These are phyloP conservation scores for Tanypteryx hageni DNA, from an alignment of 2,888 invertebrate genomes.

Conservation along the genomic window DNA sequence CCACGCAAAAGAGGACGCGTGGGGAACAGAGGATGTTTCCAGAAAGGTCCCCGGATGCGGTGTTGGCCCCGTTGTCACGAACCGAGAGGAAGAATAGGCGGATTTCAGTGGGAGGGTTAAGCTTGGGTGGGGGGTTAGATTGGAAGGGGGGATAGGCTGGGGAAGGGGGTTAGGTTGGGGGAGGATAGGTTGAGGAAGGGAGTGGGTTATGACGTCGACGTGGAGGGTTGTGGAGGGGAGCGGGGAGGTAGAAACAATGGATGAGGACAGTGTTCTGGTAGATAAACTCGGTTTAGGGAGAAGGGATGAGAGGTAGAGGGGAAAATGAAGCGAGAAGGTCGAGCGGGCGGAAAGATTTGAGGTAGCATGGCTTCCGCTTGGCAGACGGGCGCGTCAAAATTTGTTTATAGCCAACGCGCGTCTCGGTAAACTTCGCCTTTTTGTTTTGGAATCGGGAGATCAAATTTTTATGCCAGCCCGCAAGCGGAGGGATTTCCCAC, in stretches of 20 bases:
- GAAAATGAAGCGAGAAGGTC: too few relatives aligned
- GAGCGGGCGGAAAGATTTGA: not conserved
- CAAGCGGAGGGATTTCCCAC: too few relatives aligned
- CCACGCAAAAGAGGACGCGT: not conserved
- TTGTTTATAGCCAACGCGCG: not conserved
- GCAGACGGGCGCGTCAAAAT: not conserved
- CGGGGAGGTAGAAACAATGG: not conserved
- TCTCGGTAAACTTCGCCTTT: not conserved
- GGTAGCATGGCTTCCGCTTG: not conserved
- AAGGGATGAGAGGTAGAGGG: too few relatives aligned
- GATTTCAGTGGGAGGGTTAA: too few relatives aligned
- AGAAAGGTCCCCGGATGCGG: conserved; percentile 2
- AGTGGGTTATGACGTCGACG: too few relatives aligned
- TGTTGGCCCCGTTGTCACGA: not conserved
- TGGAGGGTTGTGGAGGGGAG: too few relatives aligned
- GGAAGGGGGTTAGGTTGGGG: too few relatives aligned
- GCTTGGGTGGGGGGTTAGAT: too few relatives aligned
- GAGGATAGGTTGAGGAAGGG: too few relatives aligned
- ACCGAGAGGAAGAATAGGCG: not conserved
- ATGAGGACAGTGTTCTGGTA: not conserved
- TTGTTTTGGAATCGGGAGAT: not conserved
- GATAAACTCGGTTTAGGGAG: not conserved
- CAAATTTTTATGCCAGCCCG: not conserved
- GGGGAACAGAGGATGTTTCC: not conserved
- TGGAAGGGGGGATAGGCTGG: too few relatives aligned